phyloP scores from a whole-genome alignment of 2,888 invertebrate genomes.

The Amblyjoppa proteus region DNA sequence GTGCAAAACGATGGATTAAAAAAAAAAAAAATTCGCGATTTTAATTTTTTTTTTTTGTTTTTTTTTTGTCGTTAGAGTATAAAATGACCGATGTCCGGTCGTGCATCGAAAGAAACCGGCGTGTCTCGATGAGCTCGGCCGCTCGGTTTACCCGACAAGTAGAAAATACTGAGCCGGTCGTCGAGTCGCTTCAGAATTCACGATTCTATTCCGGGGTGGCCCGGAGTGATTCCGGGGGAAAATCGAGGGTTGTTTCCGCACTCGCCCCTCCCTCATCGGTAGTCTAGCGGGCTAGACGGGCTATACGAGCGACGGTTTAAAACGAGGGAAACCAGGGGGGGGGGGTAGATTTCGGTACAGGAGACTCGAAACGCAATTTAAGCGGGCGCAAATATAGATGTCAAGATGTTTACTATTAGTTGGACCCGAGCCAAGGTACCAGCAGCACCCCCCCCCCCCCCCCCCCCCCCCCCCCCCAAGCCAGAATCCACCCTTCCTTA shows the following conservation, averaged over 20 bases:
- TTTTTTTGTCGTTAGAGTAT: not conserved
- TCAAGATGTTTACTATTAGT: conserved; percentile 83
- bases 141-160: not conserved
- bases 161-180: conserved; percentile 6
- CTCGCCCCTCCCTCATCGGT: not conserved
- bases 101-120: not conserved
- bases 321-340: conserved; percentile 34
- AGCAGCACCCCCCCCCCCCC: conserved; percentile 37
- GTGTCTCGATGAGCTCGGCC: not conserved
- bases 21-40: too few relatives aligned
- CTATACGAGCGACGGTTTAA: conserved; percentile 19
- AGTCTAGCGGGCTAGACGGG: conserved; percentile 9
- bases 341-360: conserved; percentile 32
- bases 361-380: conserved; percentile 79
- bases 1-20: too few relatives aligned
- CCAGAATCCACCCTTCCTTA: conserved; percentile 56
- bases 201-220: conserved; percentile 28
- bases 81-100: not conserved
- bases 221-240: conserved; percentile 29
- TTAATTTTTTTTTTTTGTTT: too few relatives aligned
- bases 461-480: too few relatives aligned
- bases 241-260: conserved; percentile 30
- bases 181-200: conserved; percentile 58
- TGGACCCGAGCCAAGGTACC: conserved; percentile 79
- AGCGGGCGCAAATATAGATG: conserved; percentile 80